Conservation (phyloP, 2,797 vertebrate genomes). For the Acanthornis magna region DNA sequence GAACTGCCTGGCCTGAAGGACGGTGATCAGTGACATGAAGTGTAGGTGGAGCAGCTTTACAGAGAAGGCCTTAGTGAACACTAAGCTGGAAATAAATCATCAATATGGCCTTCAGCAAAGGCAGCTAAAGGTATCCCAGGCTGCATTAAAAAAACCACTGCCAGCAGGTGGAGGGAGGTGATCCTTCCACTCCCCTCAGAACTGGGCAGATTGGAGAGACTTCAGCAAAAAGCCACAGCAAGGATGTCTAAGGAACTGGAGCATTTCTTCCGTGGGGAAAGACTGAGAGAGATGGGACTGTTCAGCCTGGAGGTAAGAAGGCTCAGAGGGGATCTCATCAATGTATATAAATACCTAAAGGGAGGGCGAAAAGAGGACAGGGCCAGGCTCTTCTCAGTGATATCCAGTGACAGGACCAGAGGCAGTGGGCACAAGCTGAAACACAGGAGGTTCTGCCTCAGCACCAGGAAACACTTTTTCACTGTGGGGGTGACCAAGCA, state of each 20-base stretch:
- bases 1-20: not conserved
- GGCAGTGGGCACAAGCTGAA: not conserved
- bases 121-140: not conserved
- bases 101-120: not conserved
- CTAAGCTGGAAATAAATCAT: not conserved
- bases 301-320: not conserved
- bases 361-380: not conserved
- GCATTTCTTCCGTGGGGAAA: not conserved
- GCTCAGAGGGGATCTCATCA: not conserved
- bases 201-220: not conserved
- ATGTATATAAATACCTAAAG: not conserved
- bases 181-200: not conserved
- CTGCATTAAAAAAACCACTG: not conserved
- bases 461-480: not conserved
- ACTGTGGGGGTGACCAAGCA: not conserved
- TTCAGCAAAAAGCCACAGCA: not conserved
- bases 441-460: not conserved
- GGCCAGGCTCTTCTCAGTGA: not conserved
- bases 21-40: no score
- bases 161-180: not conserved
- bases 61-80: not conserved
- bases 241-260: not conserved
- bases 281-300: not conserved
- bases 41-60: not conserved
- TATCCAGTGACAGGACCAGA: not conserved